These are phyloP conservation scores for Alcedo quadribrachys DNA, from an alignment of 2,797 vertebrate genomes.

Conservation along the genomic window DNA sequence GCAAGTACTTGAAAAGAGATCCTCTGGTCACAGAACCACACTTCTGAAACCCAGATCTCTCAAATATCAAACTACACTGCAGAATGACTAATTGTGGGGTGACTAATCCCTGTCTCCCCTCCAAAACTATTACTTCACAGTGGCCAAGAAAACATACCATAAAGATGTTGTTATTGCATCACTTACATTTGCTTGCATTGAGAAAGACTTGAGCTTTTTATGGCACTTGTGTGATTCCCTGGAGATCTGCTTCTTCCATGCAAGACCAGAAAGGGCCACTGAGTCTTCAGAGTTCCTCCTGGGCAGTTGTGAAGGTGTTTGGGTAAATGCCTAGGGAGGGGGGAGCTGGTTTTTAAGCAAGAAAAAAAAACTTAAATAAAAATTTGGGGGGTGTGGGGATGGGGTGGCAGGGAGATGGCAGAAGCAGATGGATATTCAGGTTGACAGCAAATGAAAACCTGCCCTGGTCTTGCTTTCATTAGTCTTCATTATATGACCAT, in stretches of 20 bases:
- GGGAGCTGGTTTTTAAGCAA: neutral
- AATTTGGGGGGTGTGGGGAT: too few relatives aligned
- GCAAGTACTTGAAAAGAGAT: conserved; percentile 19
- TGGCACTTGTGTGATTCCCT: neutral
- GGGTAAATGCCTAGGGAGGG: neutral
- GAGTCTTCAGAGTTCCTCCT: neutral
- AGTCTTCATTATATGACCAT: conserved; percentile 72
- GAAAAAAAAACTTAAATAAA: neutral
- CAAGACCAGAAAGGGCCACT: neutral
- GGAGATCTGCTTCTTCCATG: neutral
- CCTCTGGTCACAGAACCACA: neutral
- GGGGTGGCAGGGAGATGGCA: neutral
- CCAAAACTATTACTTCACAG: conserved; percentile 51
- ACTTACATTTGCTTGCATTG: conserved; percentile 5
- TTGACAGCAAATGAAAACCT: conserved; percentile 70
- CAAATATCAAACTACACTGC: conserved; percentile 25
- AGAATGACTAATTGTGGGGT: conserved; percentile 60
- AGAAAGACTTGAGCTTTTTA: conserved; percentile 14
- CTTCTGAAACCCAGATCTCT: conserved; percentile 52
- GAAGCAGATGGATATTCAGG: conserved; percentile 54
- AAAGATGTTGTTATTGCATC: conserved; percentile 48
- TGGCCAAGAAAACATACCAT: conserved; percentile 56
- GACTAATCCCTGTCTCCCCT: conserved; percentile 60
- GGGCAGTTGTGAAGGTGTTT: neutral
- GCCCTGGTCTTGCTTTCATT: conserved; percentile 63